phyloP scores from a whole-genome alignment of 2,797 vertebrate genomes.

The Gorsachius magnificus region DNA sequence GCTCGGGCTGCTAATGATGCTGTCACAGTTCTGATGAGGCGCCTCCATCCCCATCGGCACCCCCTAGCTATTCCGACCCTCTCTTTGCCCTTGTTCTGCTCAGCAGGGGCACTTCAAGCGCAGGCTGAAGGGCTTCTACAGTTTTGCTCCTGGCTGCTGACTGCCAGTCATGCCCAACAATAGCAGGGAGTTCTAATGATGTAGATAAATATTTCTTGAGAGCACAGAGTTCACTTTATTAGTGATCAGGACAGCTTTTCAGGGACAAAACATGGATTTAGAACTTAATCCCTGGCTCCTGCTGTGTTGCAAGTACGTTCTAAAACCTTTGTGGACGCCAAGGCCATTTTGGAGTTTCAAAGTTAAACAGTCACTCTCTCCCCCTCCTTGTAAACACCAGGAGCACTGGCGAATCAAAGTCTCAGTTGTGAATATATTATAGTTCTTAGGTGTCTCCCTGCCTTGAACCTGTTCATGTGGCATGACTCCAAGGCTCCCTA shows the following conservation, averaged over 20 bases:
- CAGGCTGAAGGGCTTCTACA: not conserved
- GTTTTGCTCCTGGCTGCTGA: not conserved
- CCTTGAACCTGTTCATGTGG: not conserved
- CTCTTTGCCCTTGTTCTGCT: not conserved
- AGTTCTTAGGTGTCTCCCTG: not conserved
- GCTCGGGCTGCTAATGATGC: not conserved
- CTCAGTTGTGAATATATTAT: not conserved
- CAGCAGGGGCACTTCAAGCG: not conserved
- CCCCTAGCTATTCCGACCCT: not conserved
- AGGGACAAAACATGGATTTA: conserved; percentile 31
- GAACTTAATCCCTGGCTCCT: conserved; percentile 25
- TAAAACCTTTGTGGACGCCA: not conserved
- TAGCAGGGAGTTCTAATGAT: not conserved
- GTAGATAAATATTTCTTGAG: not conserved
- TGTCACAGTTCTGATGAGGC: not conserved
- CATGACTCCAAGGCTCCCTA: not conserved
- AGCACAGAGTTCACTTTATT: not conserved
- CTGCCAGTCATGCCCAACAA: not conserved
- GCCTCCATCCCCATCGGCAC: not conserved
- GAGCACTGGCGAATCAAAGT: not conserved
- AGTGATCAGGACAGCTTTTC: not conserved
- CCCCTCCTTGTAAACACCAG: not conserved
- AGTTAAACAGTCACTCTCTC: not conserved
- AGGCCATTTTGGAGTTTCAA: not conserved
- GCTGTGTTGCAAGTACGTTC: not conserved